These are phyloP conservation scores for Misgurnus anguillicaudatus DNA, from an alignment of 2,113 vertebrate species.

Conservation along the genomic window DNA sequence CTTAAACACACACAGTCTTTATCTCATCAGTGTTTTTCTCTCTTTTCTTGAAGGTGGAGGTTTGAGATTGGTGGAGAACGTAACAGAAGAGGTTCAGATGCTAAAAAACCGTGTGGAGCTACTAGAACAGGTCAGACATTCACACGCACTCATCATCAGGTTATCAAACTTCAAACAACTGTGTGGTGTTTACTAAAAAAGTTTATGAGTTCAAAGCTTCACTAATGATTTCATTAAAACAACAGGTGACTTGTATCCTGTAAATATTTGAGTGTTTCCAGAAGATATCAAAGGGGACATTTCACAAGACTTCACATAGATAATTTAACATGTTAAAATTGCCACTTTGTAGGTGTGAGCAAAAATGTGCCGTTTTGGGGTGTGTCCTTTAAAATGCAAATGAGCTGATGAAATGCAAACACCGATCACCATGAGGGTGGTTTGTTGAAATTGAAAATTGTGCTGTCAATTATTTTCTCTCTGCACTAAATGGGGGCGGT, in stretches of 20 bases:
- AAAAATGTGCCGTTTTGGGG: too few species aligned
- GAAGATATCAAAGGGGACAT: too few species aligned
- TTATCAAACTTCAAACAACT: conserved; percentile 6
- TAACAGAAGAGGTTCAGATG: conserved; percentile 80
- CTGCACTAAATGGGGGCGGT: too few species aligned
- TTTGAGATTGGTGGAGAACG: conserved; percentile 60
- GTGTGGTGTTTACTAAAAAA: not conserved
- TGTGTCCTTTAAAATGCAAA: too few species aligned
- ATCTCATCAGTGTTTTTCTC: conserved; percentile 14
- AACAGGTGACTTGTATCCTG: not conserved
- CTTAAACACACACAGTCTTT: not conserved
- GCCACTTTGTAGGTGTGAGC: too few species aligned
- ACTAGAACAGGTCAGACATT: conserved; percentile 79
- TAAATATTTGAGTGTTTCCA: too few species aligned
- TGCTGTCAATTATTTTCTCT: too few species aligned
- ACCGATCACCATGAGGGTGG: too few species aligned
- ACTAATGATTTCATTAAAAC: conserved; percentile 39
- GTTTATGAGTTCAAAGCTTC: conserved; percentile 31
- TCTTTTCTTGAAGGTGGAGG: conserved; percentile 61
- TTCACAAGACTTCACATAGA: too few species aligned
- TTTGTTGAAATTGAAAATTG: too few species aligned
- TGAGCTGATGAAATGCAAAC: too few species aligned
- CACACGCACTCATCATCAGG: not conserved
- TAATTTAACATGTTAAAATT: too few species aligned
- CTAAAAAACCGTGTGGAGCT: conserved; percentile 81